Evolutionary conservation across 2,797 vertebrate genomes (phyloP), one percentile per base, ranked within the genome.

Genomic region (Lagorchestes hirsutus): DNA sequence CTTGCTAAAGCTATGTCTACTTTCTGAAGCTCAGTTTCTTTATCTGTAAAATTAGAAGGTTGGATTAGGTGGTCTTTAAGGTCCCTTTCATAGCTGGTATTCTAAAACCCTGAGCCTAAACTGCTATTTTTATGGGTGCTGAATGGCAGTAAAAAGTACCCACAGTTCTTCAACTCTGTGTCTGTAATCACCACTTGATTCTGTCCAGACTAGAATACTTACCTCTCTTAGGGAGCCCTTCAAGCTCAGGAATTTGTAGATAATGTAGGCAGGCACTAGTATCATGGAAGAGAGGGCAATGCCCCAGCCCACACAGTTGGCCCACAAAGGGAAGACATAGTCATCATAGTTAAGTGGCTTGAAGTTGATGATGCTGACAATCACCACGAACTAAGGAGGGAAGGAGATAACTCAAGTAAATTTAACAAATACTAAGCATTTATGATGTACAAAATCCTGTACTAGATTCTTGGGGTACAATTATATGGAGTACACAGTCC

Each of bases 281-380:
- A 99, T 95, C 99, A 99, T 99, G 34, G 99, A 99, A 58, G 99
- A 99, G 96, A 99, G 97, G 5, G 99, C 99, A 54, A 99, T 98
- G 90, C 98, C 98, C 99, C 99, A 99, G 95, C 99, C 99, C 4
- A 99, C 96, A 46, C 99, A 94, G 95, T 99, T 99, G 95, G 99
- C 98, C 99, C 99, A 99, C 22, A 96, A 4, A 11, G 99, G 99
- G 98, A 99, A 99, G 96, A 98, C 29, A 95, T 99, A 99, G 2
- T 99, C 99, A 2, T 99, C 99, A 0, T 99, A 99, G 98, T 98
- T 99, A 97, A 99, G 98, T 3, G 99, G 99, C 50, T 99, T 99
- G 93, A 99, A 99, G 94, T 99, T 99, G 98, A 99, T 96, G 96
- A 99, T 99, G 96, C 99, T 99, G 97, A 99, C 99, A 96, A 99